phyloP scores from a whole-genome alignment of 2,888 invertebrate species.

The Athalia circularis region DNA sequence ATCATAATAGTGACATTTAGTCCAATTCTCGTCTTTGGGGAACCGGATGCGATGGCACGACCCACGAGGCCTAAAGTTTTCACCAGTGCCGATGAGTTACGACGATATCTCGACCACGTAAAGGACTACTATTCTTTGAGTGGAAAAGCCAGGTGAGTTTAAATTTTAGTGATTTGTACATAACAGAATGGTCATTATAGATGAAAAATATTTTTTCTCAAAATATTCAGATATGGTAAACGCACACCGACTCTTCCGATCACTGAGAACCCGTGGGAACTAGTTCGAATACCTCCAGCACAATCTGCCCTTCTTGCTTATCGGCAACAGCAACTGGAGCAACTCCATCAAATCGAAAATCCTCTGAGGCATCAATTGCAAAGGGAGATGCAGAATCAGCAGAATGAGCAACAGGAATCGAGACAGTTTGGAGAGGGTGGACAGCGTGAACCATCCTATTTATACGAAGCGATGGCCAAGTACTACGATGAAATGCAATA shows the following conservation, averaged over 20 bases:
- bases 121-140: slow-evolving; percentile 76
- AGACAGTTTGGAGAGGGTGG: slow-evolving; percentile 29
- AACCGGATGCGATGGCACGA: slow-evolving; percentile 61
- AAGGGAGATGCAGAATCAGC: slow-evolving; percentile 22
- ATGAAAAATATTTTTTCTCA: slow-evolving; percentile 20
- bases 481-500: slow-evolving; percentile 58
- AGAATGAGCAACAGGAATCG: slow-evolving; percentile 10
- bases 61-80: slow-evolving; percentile 73
- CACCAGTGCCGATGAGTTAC: slow-evolving; percentile 74
- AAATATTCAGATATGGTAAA: slow-evolving; percentile 62
- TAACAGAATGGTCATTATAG: background rate
- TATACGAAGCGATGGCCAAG: slow-evolving; percentile 51
- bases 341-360: slow-evolving; percentile 12
- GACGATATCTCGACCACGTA: slow-evolving; percentile 75
- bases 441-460: slow-evolving; percentile 36
- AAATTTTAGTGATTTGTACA: background rate
- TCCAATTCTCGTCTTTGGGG: slow-evolving; percentile 47
- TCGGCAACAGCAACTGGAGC: slow-evolving; percentile 30
- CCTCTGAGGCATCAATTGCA: slow-evolving; percentile 15
- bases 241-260: slow-evolving; percentile 52
- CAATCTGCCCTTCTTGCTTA: slow-evolving; percentile 6
- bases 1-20: slow-evolving; percentile 23
- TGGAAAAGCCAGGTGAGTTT: slow-evolving; percentile 75
- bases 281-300: slow-evolving; percentile 49
- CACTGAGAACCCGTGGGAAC: slow-evolving; percentile 52